A percentile compares a stretch with the other conserved stretches of the same genome.
Evolutionary conservation across 2,113 vertebrate genomes (phyloP).

Genomic region (Nothobranchius kuhntae): DNA sequence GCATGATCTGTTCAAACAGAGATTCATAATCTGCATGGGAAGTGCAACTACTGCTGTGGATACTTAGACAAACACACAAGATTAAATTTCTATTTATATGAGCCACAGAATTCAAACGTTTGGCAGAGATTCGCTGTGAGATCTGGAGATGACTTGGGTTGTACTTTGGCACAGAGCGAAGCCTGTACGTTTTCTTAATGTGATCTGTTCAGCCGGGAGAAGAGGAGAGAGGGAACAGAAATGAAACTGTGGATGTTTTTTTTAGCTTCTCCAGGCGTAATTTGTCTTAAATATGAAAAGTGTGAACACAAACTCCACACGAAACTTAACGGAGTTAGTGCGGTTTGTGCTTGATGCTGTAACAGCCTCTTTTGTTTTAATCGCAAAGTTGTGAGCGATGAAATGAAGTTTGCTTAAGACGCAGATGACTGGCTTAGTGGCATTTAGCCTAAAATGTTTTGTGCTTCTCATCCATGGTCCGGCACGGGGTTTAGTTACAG

Average conservation of each 20-base stretch:
- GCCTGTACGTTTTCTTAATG: conserved; percentile 57
- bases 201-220: conserved; percentile 51
- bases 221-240: not conserved
- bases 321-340: conserved; percentile 47
- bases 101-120: conserved; percentile 73
- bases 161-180: conserved; percentile 54
- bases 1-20: conserved; percentile 76
- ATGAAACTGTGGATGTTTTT: conserved; percentile 5
- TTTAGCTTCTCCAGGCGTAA: conserved; percentile 9
- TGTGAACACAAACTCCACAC: conserved; percentile 7
- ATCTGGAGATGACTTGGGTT: conserved; percentile 48
- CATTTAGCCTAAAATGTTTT: conserved; percentile 70
- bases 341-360: conserved; percentile 33
- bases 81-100: conserved; percentile 86
- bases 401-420: conserved; percentile 68
- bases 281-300: conserved; percentile 10
- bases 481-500: conserved; percentile 76
- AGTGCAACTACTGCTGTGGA: conserved; percentile 76
- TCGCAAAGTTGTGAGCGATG: conserved; percentile 69
- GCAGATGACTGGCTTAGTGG: conserved; percentile 75
- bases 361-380: conserved; percentile 57
- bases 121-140: conserved; percentile 71
- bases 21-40: conserved; percentile 79
- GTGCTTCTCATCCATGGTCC: conserved; percentile 72
- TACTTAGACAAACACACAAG: conserved; percentile 83